phyloP scores from a whole-genome alignment of 2,888 invertebrate species.

The Lasioglossum lativentre region DNA sequence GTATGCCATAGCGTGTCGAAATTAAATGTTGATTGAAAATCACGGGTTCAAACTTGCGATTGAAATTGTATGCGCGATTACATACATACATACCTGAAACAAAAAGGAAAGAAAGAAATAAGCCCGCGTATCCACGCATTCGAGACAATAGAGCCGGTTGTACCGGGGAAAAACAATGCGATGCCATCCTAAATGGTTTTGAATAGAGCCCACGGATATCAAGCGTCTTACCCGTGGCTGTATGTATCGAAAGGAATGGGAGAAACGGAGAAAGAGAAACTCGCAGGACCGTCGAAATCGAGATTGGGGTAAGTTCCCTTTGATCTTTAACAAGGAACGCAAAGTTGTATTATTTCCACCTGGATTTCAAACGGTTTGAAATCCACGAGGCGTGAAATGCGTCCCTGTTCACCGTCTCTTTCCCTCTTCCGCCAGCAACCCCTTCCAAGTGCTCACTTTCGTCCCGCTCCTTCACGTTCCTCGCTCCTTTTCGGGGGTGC shows the following conservation, averaged over 20 bases:
- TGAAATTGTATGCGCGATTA: neutral
- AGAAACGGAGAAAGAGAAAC: constrained; percentile 44
- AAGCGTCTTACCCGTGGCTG: constrained; percentile 29
- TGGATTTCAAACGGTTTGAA: constrained; percentile 80
- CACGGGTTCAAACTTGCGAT: neutral
- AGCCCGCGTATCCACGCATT: neutral
- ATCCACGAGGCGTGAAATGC: constrained; percentile 80
- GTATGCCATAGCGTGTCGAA: neutral
- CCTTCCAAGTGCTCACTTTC: constrained; percentile 9
- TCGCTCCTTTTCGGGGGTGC: constrained; percentile 57
- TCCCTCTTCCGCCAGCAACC: constrained; percentile 43
- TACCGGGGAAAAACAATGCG: constrained; percentile 31
- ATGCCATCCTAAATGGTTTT: constrained; percentile 38
- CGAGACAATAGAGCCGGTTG: neutral
- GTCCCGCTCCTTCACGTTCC: constrained; percentile 46
- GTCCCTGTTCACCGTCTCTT: constrained; percentile 70
- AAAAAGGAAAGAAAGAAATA: neutral
- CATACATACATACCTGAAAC: neutral
- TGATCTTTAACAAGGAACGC: constrained; percentile 81
- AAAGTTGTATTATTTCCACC: constrained; percentile 83
- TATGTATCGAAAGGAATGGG: constrained; percentile 43
- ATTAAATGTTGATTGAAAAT: neutral
- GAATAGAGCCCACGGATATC: constrained; percentile 43
- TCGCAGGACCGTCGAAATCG: constrained; percentile 59
- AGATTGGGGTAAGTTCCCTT: constrained; percentile 78